Conservation (phyloP, 2,888 invertebrate genomes). For the Congeria kusceri region DNA sequence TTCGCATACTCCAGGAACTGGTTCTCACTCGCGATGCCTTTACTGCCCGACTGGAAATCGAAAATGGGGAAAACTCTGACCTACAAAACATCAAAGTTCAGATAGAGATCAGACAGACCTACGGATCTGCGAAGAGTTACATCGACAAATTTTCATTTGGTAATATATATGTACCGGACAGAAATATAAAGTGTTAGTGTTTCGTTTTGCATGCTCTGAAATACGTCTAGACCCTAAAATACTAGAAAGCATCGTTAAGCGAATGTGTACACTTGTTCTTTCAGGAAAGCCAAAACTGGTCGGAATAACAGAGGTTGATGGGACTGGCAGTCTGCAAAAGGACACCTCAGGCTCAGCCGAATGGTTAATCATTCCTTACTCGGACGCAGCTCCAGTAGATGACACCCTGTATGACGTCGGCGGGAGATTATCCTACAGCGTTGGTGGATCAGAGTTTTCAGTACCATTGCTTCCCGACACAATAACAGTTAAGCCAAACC, state of each 20-base stretch:
- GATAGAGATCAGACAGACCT: slow-evolving; percentile 45
- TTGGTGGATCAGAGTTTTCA: slow-evolving; percentile 66
- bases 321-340: slow-evolving; percentile 57
- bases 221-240: no score
- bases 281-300: slow-evolving; percentile 60
- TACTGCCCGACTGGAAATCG: slow-evolving; percentile 67
- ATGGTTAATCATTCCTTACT: slow-evolving; percentile 75
- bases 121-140: slow-evolving; percentile 38
- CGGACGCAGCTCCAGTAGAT: slow-evolving; percentile 64
- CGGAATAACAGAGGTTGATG: slow-evolving; percentile 67
- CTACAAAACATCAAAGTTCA: slow-evolving; percentile 58
- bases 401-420: slow-evolving; percentile 71
- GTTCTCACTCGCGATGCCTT: slow-evolving; percentile 69
- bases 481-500: slow-evolving; percentile 74
- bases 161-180: slow-evolving; percentile 4
- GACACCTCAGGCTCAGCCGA: slow-evolving; percentile 59
- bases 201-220: no score
- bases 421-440: slow-evolving; percentile 70
- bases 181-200: no score
- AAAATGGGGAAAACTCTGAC: slow-evolving; percentile 63
- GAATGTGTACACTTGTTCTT: not conserved
- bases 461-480: slow-evolving; percentile 71
- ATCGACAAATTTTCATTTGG: slow-evolving; percentile 66
- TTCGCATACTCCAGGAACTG: slow-evolving; percentile 66
- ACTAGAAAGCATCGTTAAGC: no score